Base-by-base conservation (phyloP, 2,797 vertebrate genomes). In the Alosa sapidissima region DNA sequence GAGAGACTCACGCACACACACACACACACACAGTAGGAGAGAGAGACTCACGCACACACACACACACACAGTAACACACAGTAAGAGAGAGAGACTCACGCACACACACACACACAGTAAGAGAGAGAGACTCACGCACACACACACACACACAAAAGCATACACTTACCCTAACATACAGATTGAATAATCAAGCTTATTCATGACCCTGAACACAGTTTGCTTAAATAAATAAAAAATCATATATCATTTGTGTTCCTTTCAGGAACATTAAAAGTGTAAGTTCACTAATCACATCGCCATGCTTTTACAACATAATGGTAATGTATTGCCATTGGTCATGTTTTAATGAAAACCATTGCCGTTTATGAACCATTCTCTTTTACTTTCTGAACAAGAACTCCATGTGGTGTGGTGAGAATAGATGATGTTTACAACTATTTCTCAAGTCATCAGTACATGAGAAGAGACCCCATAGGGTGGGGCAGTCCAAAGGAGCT, bases 371-470 rank as follows among this genome's bases (percentile, higher is more conserved):
- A 36, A 72, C 28, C 1, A 7, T 45, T 19, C 72, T 36, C 36
- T 5, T 36, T 36, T 45, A 16, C 72, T 45, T 47, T 78, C 6
- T 16, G 19, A 78, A 75, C 68, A 75, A 75, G 68, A 36, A 41
- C 33, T 41, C 28, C 11, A 11, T 78, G 41, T 75, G 58, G 81
- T 54, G 45, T 83, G 62, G 45, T 81, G 13, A 81, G 49, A 65
- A 83, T 81, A 82, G 60, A 51, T 62, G 60, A 33, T 41, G 78
- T 60, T 60, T 81, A 24, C 8, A 47, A 14, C 51, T 65, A n/a
- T 24, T 81, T 65, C 13, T 48, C 81, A 78, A 81, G 81, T 82
- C 81, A 83, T 49, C 41, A 78, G 72, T 21, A 78, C 72, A 78
- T 78, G 72, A 47, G 72, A 78, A 45, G 36, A 78, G 72, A 78